phyloP scores from a whole-genome alignment of 2,113 vertebrate genomes.

The Anoura caudifer region DNA sequence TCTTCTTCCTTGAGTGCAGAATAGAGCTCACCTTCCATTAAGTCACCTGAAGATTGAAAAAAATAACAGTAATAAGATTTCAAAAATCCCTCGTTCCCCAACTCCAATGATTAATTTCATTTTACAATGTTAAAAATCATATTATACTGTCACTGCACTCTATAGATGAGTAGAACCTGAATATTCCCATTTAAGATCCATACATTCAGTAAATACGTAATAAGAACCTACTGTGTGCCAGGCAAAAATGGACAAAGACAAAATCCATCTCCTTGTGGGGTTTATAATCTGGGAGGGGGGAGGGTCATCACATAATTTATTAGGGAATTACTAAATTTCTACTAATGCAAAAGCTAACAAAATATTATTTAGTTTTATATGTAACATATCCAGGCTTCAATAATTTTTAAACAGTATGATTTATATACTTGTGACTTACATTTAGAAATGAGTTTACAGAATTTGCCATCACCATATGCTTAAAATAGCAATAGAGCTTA shows the following conservation, averaged over 20 bases:
- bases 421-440: conserved; percentile 23
- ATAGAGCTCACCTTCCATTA: conserved; percentile 97
- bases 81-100: background rate
- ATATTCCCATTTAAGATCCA: background rate
- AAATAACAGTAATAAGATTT: background rate
- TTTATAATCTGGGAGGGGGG: background rate
- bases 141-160: background rate
- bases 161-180: background rate
- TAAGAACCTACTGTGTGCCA: background rate
- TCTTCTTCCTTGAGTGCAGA: conserved; percentile 96
- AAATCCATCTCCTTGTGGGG: background rate
- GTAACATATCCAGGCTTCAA: background rate
- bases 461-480: background rate
- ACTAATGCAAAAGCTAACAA: background rate
- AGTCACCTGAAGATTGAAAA: conserved; percentile 85
- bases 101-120: background rate
- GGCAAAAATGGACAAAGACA: background rate
- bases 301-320: background rate
- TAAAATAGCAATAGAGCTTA: conserved; percentile 29
- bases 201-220: background rate
- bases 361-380: background rate
- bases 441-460: conserved; percentile 15
- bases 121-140: background rate
- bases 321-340: conserved; percentile 23
- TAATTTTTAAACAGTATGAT: conserved; percentile 33